phyloP scores from a whole-genome alignment of 1,140 invertebrate species.

The Nautilus pompilius region DNA sequence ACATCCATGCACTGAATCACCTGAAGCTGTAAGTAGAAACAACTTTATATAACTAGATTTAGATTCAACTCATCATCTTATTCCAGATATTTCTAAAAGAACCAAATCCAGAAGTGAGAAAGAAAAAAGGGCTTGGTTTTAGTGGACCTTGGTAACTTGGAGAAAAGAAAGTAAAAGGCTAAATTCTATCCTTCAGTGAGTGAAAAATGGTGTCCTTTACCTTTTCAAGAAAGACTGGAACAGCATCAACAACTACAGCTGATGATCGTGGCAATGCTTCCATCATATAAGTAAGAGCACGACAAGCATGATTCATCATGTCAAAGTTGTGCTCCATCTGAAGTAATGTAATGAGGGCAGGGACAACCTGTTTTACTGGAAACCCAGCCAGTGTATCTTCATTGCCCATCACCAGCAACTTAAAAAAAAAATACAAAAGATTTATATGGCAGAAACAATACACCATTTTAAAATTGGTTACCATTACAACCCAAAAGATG shows the following conservation, averaged over 20 bases:
- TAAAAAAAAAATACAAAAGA: slow-evolving; percentile 46
- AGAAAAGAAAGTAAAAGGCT: too few relatives aligned
- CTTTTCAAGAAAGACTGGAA: slow-evolving; percentile 72
- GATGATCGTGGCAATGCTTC: slow-evolving; percentile 95
- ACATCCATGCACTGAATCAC: slow-evolving; percentile 99
- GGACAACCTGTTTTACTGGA: slow-evolving; percentile 95
- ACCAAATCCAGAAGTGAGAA: too few relatives aligned
- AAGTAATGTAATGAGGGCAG: slow-evolving; percentile 67
- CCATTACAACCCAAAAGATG: too few relatives aligned
- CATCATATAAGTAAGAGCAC: slow-evolving; percentile 98
- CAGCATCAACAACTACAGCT: slow-evolving; percentile 92
- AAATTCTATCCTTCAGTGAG: too few relatives aligned
- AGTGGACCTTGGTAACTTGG: too few relatives aligned
- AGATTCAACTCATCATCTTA: too few relatives aligned
- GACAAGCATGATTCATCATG: slow-evolving; percentile 99
- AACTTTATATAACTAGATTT: too few relatives aligned
- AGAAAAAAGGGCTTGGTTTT: too few relatives aligned
- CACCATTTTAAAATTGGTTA: too few relatives aligned
- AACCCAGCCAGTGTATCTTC: slow-evolving; percentile 98
- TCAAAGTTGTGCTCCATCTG: slow-evolving; percentile 89
- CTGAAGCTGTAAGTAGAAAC: slow-evolving; percentile 77
- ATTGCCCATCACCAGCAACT: slow-evolving; percentile 98
- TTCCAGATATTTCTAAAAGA: too few relatives aligned
- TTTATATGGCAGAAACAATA: too few relatives aligned
- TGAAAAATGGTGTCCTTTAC: too few relatives aligned